Percentiles rank a stretch among this genome's conserved stretches.
Conservation (phyloP, 2,113 vertebrate species). For the Pimephales promelas region DNA sequence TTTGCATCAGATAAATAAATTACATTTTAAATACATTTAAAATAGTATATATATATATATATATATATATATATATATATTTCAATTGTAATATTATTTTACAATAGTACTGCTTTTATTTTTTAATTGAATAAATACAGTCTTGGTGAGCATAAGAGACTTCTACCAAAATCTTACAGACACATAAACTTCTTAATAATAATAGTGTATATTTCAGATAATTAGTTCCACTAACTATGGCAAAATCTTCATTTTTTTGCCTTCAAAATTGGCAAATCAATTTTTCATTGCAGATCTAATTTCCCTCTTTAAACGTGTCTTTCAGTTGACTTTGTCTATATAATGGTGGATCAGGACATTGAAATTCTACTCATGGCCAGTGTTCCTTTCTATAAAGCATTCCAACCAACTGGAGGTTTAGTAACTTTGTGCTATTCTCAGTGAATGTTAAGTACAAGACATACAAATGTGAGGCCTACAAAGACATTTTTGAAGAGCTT, state of each 20-base stretch:
- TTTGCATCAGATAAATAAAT: background rate
- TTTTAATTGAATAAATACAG: background rate
- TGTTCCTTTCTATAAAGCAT: conserved; percentile 12
- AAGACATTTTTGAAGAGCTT: background rate
- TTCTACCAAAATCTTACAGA: background rate
- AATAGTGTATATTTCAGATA: background rate
- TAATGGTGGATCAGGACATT: conserved; percentile 5
- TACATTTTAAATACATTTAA: background rate
- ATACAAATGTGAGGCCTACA: background rate
- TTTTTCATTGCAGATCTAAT: background rate
- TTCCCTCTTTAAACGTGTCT: background rate
- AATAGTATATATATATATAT: too few relatives aligned
- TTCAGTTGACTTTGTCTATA: background rate
- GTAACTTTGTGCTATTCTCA: conserved; percentile 1
- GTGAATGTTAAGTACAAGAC: conserved; percentile 18
- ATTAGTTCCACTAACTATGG: background rate
- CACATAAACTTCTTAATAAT: background rate
- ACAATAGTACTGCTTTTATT: background rate
- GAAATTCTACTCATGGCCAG: conserved; percentile 29
- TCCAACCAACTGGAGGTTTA: conserved; percentile 8
- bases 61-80: too few relatives aligned
- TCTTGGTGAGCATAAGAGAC: background rate
- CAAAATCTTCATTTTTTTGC: too few relatives aligned
- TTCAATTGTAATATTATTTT: background rate
- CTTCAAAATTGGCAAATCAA: too few relatives aligned